phyloP scores from a whole-genome alignment of 2,888 invertebrate genomes.

The Orthonevra nobilis region DNA sequence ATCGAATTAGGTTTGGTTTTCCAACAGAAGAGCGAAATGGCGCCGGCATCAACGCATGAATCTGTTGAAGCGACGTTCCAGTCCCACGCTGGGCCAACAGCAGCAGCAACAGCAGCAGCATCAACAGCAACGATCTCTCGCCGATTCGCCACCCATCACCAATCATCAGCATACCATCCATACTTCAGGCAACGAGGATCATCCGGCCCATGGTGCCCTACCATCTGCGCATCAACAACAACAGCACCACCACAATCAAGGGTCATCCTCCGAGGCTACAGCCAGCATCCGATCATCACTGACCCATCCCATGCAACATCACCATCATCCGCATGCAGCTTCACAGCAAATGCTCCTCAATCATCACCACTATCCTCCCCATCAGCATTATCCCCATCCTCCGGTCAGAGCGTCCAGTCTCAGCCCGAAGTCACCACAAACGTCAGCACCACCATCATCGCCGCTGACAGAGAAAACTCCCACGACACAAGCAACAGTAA shows the following conservation, averaged over 20 bases:
- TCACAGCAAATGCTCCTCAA: slow-evolving; percentile 54
- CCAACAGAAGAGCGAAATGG: slow-evolving; percentile 99
- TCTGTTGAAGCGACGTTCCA: slow-evolving; percentile 88
- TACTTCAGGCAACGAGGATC: slow-evolving; percentile 66
- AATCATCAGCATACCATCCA: slow-evolving; percentile 66
- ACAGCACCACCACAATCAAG: slow-evolving; percentile 41
- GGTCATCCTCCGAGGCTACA: slow-evolving; percentile 46
- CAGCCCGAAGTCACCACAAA: slow-evolving; percentile 77
- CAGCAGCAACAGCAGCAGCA: slow-evolving; percentile 78
- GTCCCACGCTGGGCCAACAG: slow-evolving; percentile 75
- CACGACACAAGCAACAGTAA: no score
- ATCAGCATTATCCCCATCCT: slow-evolving; percentile 62
- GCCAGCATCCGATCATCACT: slow-evolving; percentile 74
- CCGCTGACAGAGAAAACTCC: slow-evolving; percentile 71
- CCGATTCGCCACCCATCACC: slow-evolving; percentile 77
- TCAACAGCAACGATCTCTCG: slow-evolving; percentile 75
- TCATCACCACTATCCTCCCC: slow-evolving; percentile 64
- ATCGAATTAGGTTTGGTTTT: slow-evolving; percentile 96
- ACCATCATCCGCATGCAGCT: slow-evolving; percentile 77
- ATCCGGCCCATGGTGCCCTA: slow-evolving; percentile 59
- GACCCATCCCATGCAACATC: slow-evolving; percentile 72
- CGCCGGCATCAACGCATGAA: slow-evolving; percentile 98
- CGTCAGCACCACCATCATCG: slow-evolving; percentile 79
- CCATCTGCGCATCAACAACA: no score
- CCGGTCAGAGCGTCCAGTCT: slow-evolving; percentile 54